A percentile compares a stretch with the other conserved stretches of the same genome.
Evolutionary conservation across 2,888 invertebrate genomes (phyloP).

Genomic region (Pardosa pseudoannulata): DNA sequence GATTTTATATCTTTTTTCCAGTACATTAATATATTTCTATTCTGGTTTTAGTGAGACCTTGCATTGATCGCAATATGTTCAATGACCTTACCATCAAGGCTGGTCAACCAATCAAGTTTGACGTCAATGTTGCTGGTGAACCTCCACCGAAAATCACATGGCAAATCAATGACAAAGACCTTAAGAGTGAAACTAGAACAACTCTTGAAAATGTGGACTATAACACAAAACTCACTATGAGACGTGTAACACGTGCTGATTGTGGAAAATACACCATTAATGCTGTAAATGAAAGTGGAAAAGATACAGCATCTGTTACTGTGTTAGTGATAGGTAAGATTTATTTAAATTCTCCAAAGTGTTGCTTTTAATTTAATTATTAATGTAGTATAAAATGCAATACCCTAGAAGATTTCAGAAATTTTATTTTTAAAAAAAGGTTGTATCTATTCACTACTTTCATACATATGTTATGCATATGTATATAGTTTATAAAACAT

Average conservation of each 20-base stretch:
- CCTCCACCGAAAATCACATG: slow-evolving; percentile 96
- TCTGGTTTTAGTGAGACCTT: slow-evolving; percentile 77
- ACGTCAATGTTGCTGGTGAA: slow-evolving; percentile 94
- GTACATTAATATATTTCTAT: too few species aligned
- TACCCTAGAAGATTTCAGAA: too few species aligned
- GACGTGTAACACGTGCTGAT: slow-evolving; percentile 88
- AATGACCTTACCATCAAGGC: slow-evolving; percentile 93
- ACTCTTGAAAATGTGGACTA: slow-evolving; percentile 83
- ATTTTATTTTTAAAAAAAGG: too few species aligned
- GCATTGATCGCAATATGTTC: slow-evolving; percentile 94
- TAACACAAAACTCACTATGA: slow-evolving; percentile 88
- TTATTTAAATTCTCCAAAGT: too few species aligned
- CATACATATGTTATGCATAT: too few species aligned
- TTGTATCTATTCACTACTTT: too few species aligned
- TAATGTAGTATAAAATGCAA: too few species aligned
- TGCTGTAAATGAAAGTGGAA: slow-evolving; percentile 95
- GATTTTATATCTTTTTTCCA: too few species aligned
- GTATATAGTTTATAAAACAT: too few species aligned
- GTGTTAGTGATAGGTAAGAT: slow-evolving; percentile 87
- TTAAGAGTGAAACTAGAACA: slow-evolving; percentile 78
- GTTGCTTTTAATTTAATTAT: too few species aligned
- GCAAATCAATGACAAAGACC: slow-evolving; percentile 89
- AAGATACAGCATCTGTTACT: slow-evolving; percentile 94
- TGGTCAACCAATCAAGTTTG: slow-evolving; percentile 94
- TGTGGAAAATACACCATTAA: slow-evolving; percentile 93